phyloP scores from a whole-genome alignment of 2,888 invertebrate genomes.

The Temnothorax ravouxi region DNA sequence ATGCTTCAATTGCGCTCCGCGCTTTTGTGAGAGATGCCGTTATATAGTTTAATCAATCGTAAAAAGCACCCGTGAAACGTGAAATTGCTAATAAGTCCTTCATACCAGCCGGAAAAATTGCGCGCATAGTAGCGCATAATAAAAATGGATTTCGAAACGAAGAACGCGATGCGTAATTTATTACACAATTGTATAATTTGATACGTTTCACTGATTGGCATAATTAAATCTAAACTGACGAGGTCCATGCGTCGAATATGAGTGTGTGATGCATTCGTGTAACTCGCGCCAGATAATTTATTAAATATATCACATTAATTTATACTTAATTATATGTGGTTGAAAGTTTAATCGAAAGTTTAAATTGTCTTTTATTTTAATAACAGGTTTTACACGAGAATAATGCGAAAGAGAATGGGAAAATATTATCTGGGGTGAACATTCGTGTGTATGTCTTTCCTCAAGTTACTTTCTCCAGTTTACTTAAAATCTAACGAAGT shows the following conservation, averaged over 20 bases:
- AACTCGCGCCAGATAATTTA: constrained; percentile 11
- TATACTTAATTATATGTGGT: neutral
- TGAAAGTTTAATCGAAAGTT: neutral
- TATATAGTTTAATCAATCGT: constrained; percentile 63
- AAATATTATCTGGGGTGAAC: neutral
- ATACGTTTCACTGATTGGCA: constrained; percentile 5
- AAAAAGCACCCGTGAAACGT: constrained; percentile 51
- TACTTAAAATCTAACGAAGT: neutral
- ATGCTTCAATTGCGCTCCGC: constrained; percentile 59
- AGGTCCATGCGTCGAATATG: neutral
- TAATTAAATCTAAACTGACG: constrained; percentile 25
- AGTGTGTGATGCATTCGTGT: neutral
- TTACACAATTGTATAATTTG: constrained; percentile 13
- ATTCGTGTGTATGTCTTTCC: constrained; percentile 1
- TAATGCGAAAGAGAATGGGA: neutral
- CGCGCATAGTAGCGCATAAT: constrained; percentile 1
- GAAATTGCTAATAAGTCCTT: constrained; percentile 64
- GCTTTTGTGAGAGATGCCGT: constrained; percentile 36
- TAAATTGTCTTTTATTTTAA: constrained; percentile 6
- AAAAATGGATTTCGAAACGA: constrained; percentile 14
- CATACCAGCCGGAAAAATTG: constrained; percentile 55
- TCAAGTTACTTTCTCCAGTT: neutral
- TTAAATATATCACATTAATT: constrained; percentile 10
- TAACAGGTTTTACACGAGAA: neutral
- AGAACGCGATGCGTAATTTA: constrained; percentile 18